Evolutionary conservation across 2,797 vertebrate genomes (phyloP), one percentile per base, ranked within the genome.

Genomic region (Lepidocolaptes lacrymiger): DNA sequence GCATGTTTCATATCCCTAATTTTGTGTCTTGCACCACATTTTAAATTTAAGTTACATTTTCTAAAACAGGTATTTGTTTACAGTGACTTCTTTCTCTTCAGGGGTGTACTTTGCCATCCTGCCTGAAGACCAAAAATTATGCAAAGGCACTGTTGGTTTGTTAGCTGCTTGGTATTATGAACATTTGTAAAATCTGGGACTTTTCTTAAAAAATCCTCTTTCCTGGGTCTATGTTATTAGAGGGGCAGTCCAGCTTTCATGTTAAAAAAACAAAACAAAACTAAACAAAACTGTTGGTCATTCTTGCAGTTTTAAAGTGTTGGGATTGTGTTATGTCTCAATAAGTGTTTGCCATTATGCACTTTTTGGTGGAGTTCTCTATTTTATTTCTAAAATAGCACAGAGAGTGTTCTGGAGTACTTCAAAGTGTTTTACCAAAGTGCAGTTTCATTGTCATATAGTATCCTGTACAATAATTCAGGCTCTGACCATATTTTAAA

Each of bases 351-450:
- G 5, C 14, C 15, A 63, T 43, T 28, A 34, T 26, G 2, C 4
- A 10, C 0, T 4, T 52, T 68, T 73, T 32, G 2, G 5, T 36
- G 17, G 0, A 0, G 8, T 20, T 28, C 51, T 37, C 5, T 3
- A 12, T 51, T 82, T 63, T 69, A n/a, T 19, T 43, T 54, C 46
- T 84, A 24, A 82, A 72, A 73, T 48, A 69, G 6, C 0, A 3
- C 2, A 39, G 2, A 10, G 20, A 58, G 5, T 55, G 43, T 66
- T 79, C n/a, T 19, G 7, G 19, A 75, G 11, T 37, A 69, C 5
- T 75, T 20, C 4, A 7, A 68, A 72, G 5, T 16, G 3, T 75
- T 86, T 37, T 34, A 52, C 21, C 4, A 10, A 85, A 63, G 12
- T 22, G 16, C 10, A 79, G 36, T 59, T 10, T 16, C 26, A 19